Evolutionary conservation across 23 tunicate species (phyloP).

Genomic region (Botrylloides violaceus): DNA sequence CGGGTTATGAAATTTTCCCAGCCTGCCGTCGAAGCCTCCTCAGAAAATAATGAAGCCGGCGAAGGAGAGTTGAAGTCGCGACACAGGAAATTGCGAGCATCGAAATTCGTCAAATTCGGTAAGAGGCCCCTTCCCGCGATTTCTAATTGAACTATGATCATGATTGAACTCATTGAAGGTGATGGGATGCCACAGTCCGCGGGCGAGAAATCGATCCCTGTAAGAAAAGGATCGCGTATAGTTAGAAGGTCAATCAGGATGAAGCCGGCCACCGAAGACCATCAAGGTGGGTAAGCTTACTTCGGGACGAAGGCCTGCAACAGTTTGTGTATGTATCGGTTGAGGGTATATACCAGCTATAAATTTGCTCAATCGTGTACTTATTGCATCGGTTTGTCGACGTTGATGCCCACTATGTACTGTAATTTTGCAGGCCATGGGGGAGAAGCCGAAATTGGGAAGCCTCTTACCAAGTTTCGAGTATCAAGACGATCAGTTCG

Average conservation of each 20-base stretch:
- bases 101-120: conserved; percentile 19
- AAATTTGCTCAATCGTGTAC: no score
- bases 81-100: conserved; percentile 21
- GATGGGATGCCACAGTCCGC: not conserved
- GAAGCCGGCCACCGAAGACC: not conserved
- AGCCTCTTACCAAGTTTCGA: conserved; percentile 13
- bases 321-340: no score
- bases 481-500: conserved; percentile 8
- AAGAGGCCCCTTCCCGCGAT: no score
- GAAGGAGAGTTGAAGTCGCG: not conserved
- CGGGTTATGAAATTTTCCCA: conserved; percentile 14
- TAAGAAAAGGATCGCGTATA: conserved; percentile 16
- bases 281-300: no score
- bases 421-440: no score
- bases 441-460: not conserved
- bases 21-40: not conserved
- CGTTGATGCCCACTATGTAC: no score
- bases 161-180: no score
- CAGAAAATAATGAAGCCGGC: not conserved
- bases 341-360: no score
- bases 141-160: no score
- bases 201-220: not conserved
- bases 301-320: no score
- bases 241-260: conserved; percentile 17
- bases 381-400: no score